Conservation (phyloP, 2,888 invertebrate genomes). For the Poecilobothrus nobilitatus region DNA sequence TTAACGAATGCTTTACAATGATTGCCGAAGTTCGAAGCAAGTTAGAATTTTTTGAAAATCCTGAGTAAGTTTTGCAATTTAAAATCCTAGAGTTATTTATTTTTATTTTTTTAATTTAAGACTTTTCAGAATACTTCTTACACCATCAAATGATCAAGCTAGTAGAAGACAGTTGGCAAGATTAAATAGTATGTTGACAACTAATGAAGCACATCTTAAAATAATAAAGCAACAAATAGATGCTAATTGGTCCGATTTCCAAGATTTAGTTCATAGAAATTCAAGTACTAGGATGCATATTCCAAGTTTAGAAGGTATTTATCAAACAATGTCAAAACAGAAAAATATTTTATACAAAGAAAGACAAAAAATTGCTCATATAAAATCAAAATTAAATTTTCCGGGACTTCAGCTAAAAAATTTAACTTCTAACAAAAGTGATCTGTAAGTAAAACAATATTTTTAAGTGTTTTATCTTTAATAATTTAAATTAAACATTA, state of each 20-base stretch:
- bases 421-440: constrained; percentile 2
- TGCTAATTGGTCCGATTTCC: constrained; percentile 64
- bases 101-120: background rate
- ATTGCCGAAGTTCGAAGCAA: constrained; percentile 40
- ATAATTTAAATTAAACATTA: constrained; percentile 9
- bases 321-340: constrained; percentile 68
- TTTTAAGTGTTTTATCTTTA: background rate
- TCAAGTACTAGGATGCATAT: constrained; percentile 37
- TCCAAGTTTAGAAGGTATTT: constrained; percentile 67
- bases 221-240: constrained; percentile 66
- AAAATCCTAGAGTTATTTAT: background rate
- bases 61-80: constrained; percentile 31
- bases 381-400: constrained; percentile 34
- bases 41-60: constrained; percentile 36
- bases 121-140: background rate
- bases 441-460: constrained; percentile 11
- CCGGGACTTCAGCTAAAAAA: background rate
- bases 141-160: constrained; percentile 30
- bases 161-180: constrained; percentile 53
- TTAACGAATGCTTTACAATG: constrained; percentile 45
- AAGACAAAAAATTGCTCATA: constrained; percentile 44
- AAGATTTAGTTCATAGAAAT: constrained; percentile 46
- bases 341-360: constrained; percentile 58
- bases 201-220: constrained; percentile 65
- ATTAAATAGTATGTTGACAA: constrained; percentile 59